A percentile compares a stretch with the other conserved stretches of the same genome.
phyloP scores from a whole-genome alignment of 1,140 invertebrate genomes.

The Brachionus rubens region DNA sequence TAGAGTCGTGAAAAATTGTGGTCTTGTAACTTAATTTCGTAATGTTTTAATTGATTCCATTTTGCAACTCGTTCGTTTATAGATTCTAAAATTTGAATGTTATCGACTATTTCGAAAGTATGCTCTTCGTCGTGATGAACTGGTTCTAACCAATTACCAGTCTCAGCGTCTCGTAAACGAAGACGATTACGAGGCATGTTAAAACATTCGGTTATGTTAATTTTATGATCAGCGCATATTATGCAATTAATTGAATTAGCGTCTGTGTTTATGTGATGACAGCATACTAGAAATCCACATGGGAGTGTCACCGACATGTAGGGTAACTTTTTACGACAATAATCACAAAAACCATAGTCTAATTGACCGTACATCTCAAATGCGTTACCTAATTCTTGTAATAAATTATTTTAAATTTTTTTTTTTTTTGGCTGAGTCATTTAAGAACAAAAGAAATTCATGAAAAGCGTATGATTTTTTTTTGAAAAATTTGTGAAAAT shows the following conservation, averaged over 20 bases:
- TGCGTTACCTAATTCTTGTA: too few relatives aligned
- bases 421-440: too few relatives aligned
- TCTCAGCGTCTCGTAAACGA: not conserved
- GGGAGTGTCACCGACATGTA: not conserved
- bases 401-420: too few relatives aligned
- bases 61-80: not conserved
- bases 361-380: too few relatives aligned
- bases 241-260: not conserved
- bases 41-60: not conserved
- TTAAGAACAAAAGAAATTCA: too few relatives aligned
- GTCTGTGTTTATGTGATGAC: not conserved
- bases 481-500: too few relatives aligned
- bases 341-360: too few relatives aligned
- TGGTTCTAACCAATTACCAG: not conserved
- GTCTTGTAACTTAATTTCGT: not conserved
- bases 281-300: constrained; percentile 21
- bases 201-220: not conserved
- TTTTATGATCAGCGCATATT: not conserved
- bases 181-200: not conserved
- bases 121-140: too few relatives aligned
- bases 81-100: not conserved
- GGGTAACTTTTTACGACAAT: not conserved
- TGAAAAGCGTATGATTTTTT: too few relatives aligned
- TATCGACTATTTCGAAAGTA: not conserved
- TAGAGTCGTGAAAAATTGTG: not conserved